Conservation (phyloP, 2,113 vertebrate species). For the Cyrtonyx montezumae region DNA sequence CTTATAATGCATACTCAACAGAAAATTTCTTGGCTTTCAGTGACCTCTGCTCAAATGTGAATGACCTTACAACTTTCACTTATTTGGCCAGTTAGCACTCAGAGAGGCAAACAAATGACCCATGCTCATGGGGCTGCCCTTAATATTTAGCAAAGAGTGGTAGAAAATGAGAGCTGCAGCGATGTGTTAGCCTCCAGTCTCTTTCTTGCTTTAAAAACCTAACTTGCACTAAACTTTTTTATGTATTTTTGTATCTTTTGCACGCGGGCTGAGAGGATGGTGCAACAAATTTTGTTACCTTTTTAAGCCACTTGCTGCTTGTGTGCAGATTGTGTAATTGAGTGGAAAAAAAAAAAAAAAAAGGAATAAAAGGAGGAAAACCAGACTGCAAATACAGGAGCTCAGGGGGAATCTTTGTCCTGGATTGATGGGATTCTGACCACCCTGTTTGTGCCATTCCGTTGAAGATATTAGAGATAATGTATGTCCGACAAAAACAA, state of each 20-base stretch:
- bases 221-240: background rate
- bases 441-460: background rate
- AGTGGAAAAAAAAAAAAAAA: background rate
- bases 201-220: background rate
- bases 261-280: background rate
- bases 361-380: too few species aligned
- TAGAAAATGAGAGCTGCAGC: background rate
- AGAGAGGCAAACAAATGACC: background rate
- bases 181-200: background rate
- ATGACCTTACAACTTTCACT: background rate
- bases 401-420: background rate
- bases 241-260: background rate
- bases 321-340: background rate
- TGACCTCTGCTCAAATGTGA: background rate
- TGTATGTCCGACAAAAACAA: background rate
- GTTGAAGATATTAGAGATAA: background rate
- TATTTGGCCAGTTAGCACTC: fast-evolving
- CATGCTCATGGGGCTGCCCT: background rate
- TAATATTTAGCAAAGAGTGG: background rate
- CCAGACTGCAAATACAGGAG: background rate
- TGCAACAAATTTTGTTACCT: background rate
- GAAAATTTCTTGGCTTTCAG: background rate
- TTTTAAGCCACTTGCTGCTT: background rate
- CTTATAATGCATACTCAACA: background rate
- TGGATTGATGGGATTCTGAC: background rate